phyloP scores from a whole-genome alignment of 2,888 invertebrate genomes.

The Brachylomia viminalis region DNA sequence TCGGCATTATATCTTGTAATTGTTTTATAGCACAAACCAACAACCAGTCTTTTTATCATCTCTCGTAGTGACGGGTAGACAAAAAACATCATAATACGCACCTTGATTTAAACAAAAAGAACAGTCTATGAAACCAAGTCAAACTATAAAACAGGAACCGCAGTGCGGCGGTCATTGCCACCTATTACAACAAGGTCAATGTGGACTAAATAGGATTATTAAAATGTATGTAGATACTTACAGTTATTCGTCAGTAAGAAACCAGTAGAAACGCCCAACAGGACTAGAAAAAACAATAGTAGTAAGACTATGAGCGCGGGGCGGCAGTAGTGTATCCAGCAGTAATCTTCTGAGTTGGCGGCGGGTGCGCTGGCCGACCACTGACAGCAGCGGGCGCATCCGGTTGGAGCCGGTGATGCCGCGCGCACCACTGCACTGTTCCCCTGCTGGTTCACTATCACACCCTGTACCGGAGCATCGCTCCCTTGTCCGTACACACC shows the following conservation, averaged over 20 bases:
- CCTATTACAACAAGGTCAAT: conserved; percentile 54
- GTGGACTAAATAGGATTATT: conserved; percentile 49
- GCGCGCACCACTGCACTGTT: conserved; percentile 87
- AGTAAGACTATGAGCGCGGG: conserved; percentile 89
- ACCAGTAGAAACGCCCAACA: conserved; percentile 90
- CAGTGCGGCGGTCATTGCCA: conserved; percentile 58
- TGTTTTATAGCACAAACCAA: not conserved
- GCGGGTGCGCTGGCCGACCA: conserved; percentile 81
- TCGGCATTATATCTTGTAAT: not conserved
- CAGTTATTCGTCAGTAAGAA: conserved; percentile 91
- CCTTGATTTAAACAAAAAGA: not conserved
- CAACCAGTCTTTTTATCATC: not conserved
- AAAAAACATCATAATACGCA: not conserved
- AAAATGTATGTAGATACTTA: conserved; percentile 79
- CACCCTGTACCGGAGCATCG: conserved; percentile 87
- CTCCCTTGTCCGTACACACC: conserved; percentile 84
- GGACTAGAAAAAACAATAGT: conserved; percentile 89
- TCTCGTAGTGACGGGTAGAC: not conserved
- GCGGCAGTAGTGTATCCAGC: conserved; percentile 89
- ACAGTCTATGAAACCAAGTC: not conserved
- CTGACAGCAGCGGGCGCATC: conserved; percentile 84
- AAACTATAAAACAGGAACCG: conserved; percentile 36
- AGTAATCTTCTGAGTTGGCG: conserved; percentile 87
- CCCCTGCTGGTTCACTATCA: conserved; percentile 89
- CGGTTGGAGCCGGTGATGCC: conserved; percentile 73